Evolutionary conservation across 1,140 invertebrate species (phyloP).

Genomic region (Drosophila santomea): DNA sequence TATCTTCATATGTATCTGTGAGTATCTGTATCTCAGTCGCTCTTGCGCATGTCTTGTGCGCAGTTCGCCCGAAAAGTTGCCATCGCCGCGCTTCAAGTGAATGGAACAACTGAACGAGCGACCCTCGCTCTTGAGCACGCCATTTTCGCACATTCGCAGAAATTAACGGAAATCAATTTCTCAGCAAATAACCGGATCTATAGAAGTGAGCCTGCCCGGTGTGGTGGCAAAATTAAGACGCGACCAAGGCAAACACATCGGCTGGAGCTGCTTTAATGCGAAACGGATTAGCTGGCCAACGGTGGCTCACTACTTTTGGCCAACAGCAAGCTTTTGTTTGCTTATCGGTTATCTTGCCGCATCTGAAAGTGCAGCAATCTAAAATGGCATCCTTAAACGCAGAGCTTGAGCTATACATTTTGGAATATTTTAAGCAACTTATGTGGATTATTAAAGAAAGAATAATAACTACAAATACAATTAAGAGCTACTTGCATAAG

Average conservation of each 20-base stretch:
- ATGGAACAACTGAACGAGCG: neutral
- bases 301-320: constrained; percentile 19
- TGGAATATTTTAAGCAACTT: neutral
- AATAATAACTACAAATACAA: no score
- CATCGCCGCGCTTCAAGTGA: neutral
- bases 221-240: constrained; percentile 45
- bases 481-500: no score
- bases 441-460: no score
- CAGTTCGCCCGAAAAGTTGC: constrained; percentile 51
- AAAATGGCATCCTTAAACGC: neutral
- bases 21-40: constrained; percentile 70
- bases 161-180: constrained; percentile 75
- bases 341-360: neutral
- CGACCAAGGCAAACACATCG: constrained; percentile 33
- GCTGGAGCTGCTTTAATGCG: constrained; percentile 40
- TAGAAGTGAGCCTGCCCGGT: neutral
- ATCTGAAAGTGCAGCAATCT: neutral
- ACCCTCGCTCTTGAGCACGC: constrained; percentile 55
- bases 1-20: constrained; percentile 19
- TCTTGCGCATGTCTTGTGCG: constrained; percentile 80
- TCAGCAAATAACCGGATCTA: constrained; percentile 27
- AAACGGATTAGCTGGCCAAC: constrained; percentile 30
- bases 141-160: constrained; percentile 60
- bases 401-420: neutral
- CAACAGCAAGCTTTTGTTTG: constrained; percentile 5